Evolutionary conservation across 2,888 invertebrate species (phyloP).

Genomic region (Hermaeophaga mercurialis): DNA sequence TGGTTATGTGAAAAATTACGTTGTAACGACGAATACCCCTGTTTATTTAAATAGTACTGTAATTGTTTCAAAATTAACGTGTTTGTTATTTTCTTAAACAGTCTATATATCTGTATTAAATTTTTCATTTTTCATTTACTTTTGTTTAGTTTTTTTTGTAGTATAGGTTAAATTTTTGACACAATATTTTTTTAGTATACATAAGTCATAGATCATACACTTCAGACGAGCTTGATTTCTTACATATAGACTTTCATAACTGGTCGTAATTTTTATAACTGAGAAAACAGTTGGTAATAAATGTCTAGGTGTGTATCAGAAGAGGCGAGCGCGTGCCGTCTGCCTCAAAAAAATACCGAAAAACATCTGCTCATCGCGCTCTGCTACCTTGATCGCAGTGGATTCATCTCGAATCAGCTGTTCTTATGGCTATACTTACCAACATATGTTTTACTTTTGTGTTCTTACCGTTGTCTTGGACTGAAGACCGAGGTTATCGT

Average conservation of each 20-base stretch:
- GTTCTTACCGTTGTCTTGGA: conserved; percentile 20
- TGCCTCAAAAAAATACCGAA: conserved; percentile 47
- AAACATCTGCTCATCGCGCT: conserved; percentile 53
- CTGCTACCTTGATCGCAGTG: conserved; percentile 44
- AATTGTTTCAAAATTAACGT: too few species aligned
- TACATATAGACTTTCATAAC: neutral
- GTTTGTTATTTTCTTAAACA: too few species aligned
- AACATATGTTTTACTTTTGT: conserved; percentile 37
- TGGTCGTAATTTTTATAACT: conserved; percentile 6
- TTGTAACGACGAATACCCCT: too few species aligned
- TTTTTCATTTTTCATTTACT: too few species aligned
- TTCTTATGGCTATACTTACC: conserved; percentile 38
- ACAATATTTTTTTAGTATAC: too few species aligned
- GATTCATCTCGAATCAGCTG: conserved; percentile 55
- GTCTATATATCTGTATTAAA: too few species aligned
- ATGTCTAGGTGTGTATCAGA: conserved; percentile 14
- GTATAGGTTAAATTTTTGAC: too few species aligned
- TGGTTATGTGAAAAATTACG: too few species aligned
- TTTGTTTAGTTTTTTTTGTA: too few species aligned
- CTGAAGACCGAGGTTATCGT: neutral
- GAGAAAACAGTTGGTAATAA: conserved; percentile 24
- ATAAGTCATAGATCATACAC: too few species aligned
- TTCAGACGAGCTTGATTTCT: neutral
- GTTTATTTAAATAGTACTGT: too few species aligned
- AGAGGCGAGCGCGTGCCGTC: conserved; percentile 55